Evolutionary conservation across 2,113 vertebrate genomes (phyloP), one percentile per base, ranked within the genome.

Genomic region (Corythornis vintsioides): DNA sequence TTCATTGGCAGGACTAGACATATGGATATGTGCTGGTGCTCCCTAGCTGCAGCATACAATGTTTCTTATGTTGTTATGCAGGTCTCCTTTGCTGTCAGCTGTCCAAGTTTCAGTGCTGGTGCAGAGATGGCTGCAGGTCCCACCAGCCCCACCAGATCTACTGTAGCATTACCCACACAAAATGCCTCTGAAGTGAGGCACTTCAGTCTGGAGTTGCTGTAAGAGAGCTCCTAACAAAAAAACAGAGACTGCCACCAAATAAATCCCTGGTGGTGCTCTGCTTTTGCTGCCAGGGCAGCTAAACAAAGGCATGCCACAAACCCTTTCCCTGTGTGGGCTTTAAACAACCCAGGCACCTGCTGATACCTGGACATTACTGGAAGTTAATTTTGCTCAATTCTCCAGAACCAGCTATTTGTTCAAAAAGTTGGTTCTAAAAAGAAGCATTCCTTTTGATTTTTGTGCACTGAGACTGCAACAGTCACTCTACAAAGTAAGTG

Each of bases 221-320:
- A 24, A 0, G 0, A 83, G 28, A 48, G 8, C 0, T 0, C 33
- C 85, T 50, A 53, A 72, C 42, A 70, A 66, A 66, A 86, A 65
- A 50, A 15, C 33, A 17, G 59, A 40, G 20, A 4, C 4, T 73
- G 35, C 29, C 0, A 0, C 16, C 0, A 0, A 82, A 76, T 43
- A 76, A 83, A 90, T 67, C 82, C 35, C n/a, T 70, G 1, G 0
- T 0, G 0, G 29, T 0, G 0, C 28, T 87, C 31, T 33, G 31
- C 47, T 73, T 59, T 79, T 2, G 0, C 38, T 71, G 20, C 78
- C 2, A 3, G n/a, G 16, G n/a, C 21, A 75, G 57, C 45, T 72
- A 67, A 83, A 70, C 55, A 74, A 83, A 86, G n/a, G 35, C 29
- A 50, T 63, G 61, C n/a, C 71, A 70, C 55, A 79, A 83, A 76